Conservation (phyloP, 2,113 vertebrate genomes). For the Copsychus sechellarum region DNA sequence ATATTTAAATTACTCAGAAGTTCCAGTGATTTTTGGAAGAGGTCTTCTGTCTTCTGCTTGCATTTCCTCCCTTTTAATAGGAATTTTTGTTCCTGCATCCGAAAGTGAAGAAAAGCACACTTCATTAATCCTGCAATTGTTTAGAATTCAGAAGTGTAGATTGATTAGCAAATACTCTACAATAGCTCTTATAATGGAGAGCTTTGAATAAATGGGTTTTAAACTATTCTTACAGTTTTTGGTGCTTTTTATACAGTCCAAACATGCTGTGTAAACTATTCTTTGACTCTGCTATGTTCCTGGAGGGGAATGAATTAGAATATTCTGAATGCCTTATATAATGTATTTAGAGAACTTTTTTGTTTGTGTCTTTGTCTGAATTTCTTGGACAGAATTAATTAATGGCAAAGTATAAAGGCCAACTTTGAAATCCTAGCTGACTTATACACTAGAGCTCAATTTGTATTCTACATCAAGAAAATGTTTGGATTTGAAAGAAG, state of each 20-base stretch:
- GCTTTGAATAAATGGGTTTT: slow-evolving; percentile 40
- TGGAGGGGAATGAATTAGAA: slow-evolving; percentile 65
- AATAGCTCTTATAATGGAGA: slow-evolving; percentile 35
- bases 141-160: slow-evolving; percentile 35
- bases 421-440: slow-evolving; percentile 67
- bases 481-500: slow-evolving; percentile 67
- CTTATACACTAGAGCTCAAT: slow-evolving; percentile 63
- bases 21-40: slow-evolving; percentile 4
- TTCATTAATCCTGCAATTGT: slow-evolving; percentile 38
- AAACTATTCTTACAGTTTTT: slow-evolving; percentile 45
- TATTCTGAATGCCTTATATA: slow-evolving; percentile 72
- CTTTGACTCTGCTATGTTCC: slow-evolving; percentile 58
- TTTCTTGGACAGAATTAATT: slow-evolving; percentile 67
- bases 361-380: slow-evolving; percentile 68
- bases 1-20: neutral
- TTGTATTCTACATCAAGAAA: slow-evolving; percentile 66
- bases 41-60: slow-evolving; percentile 24
- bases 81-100: neutral
- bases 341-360: slow-evolving; percentile 66
- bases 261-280: slow-evolving; percentile 45
- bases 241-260: slow-evolving; percentile 41
- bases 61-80: slow-evolving; percentile 35
- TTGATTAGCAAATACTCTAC: slow-evolving; percentile 55
- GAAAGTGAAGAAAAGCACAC: slow-evolving; percentile 34
- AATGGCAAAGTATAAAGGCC: slow-evolving; percentile 61